Percentiles rank a stretch among this genome's conserved stretches.
Evolutionary conservation across 2,797 vertebrate genomes (phyloP).

Genomic region (Crocidura indochinensis): DNA sequence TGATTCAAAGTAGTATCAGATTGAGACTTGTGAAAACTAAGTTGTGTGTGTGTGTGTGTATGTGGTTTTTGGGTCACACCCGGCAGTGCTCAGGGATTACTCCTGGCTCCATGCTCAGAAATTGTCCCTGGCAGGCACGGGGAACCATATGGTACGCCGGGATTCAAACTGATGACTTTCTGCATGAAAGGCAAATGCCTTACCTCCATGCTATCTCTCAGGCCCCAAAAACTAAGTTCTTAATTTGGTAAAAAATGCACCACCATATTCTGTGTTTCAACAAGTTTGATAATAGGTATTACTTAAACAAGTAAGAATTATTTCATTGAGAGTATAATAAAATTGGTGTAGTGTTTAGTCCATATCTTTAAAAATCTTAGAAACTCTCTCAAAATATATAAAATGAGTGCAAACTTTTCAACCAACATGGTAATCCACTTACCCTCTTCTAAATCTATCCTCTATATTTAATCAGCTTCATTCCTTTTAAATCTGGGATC

Average conservation of each 20-base stretch:
- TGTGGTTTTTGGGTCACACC: too few relatives aligned
- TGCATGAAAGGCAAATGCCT: too few relatives aligned
- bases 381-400: neutral
- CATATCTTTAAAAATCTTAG: constrained; percentile 6
- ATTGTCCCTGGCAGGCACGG: too few relatives aligned
- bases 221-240: constrained; percentile 84
- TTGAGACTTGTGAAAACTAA: constrained; percentile 77
- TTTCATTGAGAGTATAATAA: constrained; percentile 70
- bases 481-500: neutral
- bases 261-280: constrained; percentile 72
- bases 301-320: constrained; percentile 78
- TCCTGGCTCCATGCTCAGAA: too few relatives aligned
- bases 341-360: too few relatives aligned
- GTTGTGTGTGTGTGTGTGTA: too few relatives aligned
- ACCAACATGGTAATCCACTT: neutral
- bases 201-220: too few relatives aligned
- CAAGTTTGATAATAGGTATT: constrained; percentile 68
- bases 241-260: constrained; percentile 77
- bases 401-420: constrained; percentile 8
- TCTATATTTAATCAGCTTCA: neutral
- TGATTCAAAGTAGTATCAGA: constrained; percentile 74
- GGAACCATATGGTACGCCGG: too few relatives aligned
- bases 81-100: too few relatives aligned
- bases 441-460: neutral
- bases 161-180: too few relatives aligned